Conservation (phyloP, 2,888 invertebrate species). For the Leptodirus hochenwartii region DNA sequence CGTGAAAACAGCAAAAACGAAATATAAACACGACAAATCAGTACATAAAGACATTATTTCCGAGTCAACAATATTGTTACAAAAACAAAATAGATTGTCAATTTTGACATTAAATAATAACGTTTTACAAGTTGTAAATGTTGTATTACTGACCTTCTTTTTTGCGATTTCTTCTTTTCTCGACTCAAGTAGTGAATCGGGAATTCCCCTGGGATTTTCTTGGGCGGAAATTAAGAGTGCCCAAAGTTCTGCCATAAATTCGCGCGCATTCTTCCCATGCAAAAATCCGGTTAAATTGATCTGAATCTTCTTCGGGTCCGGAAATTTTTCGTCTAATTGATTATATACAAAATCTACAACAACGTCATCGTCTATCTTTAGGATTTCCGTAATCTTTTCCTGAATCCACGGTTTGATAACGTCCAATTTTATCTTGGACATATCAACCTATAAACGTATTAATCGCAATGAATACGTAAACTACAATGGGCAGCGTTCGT, state of each 20-base stretch:
- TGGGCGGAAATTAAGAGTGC: conserved; percentile 86
- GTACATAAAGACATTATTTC: no score
- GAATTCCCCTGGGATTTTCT: conserved; percentile 89
- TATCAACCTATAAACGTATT: conserved; percentile 57
- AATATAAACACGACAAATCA: no score
- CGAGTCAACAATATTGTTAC: no score
- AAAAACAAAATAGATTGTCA: no score
- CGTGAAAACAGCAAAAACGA: no score
- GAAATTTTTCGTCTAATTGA: conserved; percentile 91
- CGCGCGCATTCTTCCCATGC: conserved; percentile 91
- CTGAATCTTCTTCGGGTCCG: conserved; percentile 97
- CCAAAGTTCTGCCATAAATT: conserved; percentile 98
- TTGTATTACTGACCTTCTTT: conserved; percentile 55
- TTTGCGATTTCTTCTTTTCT: conserved; percentile 94
- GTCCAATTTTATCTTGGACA: conserved; percentile 95
- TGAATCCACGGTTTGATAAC: conserved; percentile 99
- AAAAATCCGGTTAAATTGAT: conserved; percentile 98
- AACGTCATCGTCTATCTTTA: conserved; percentile 97
- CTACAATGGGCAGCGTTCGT: conserved; percentile 14
- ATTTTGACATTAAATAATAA: no score
- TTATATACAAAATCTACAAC: conserved; percentile 98
- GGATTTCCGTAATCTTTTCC: conserved; percentile 84
- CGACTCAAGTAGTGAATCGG: conserved; percentile 82
- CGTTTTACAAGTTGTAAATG: no score
- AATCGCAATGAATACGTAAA: background rate